Conservation (phyloP, 2,888 invertebrate genomes). For the Agriopis aurantiaria region DNA sequence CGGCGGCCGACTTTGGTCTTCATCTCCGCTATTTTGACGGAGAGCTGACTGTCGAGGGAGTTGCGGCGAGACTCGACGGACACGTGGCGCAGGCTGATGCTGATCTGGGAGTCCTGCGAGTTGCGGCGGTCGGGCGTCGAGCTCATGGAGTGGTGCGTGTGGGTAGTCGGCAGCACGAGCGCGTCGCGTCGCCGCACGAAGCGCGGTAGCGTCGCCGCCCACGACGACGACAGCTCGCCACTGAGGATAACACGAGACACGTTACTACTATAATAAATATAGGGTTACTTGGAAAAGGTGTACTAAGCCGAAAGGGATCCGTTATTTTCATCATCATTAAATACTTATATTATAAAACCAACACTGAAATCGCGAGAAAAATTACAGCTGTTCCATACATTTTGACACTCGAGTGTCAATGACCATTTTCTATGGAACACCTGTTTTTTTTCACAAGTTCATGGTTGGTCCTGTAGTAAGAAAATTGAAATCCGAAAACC, state of each 20-base stretch:
- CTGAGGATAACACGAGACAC: conserved; percentile 67
- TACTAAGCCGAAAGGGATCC: too few relatives aligned
- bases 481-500: too few relatives aligned
- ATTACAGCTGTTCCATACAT: too few relatives aligned
- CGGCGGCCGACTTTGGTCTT: conserved; percentile 89
- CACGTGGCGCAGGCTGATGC: conserved; percentile 92
- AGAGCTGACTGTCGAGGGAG: conserved; percentile 95
- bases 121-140: conserved; percentile 87
- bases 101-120: conserved; percentile 89
- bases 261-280: neutral
- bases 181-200: conserved; percentile 94
- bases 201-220: conserved; percentile 96
- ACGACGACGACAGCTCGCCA: conserved; percentile 95
- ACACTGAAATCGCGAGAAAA: too few relatives aligned
- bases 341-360: too few relatives aligned
- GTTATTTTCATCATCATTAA: too few relatives aligned
- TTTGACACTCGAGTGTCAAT: too few relatives aligned
- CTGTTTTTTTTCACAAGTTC: too few relatives aligned
- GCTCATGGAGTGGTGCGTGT: conserved; percentile 81
- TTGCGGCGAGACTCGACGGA: conserved; percentile 95
- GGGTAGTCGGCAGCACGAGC: conserved; percentile 85
- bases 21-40: conserved; percentile 94
- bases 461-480: too few relatives aligned
- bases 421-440: too few relatives aligned
- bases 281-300: too few relatives aligned